Conservation (phyloP, 2,888 invertebrate genomes). For the Drosophila gaucha region DNA sequence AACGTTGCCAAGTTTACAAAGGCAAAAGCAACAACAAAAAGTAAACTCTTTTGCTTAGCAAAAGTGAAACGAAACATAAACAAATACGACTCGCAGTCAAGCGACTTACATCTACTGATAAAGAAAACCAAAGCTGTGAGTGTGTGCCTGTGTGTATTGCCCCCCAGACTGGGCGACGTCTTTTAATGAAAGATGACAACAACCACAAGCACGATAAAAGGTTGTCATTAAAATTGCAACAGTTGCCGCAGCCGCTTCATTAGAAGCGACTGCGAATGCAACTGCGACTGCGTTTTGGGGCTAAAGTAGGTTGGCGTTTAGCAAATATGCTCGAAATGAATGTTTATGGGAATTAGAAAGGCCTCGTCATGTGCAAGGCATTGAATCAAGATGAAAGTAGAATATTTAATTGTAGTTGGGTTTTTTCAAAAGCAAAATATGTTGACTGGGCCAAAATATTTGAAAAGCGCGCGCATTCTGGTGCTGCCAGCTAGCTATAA, state of each 20-base stretch:
- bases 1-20: conserved; percentile 39
- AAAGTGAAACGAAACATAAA: conserved; percentile 77
- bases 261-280: conserved; percentile 31
- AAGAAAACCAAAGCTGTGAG: conserved; percentile 59
- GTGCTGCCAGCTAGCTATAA: conserved; percentile 19
- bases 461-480: not conserved
- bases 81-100: conserved; percentile 62
- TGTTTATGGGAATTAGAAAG: conserved; percentile 29
- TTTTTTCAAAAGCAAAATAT: not conserved
- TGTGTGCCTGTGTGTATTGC: conserved; percentile 19
- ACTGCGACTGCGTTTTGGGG: conserved; percentile 29
- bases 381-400: conserved; percentile 80
- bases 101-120: conserved; percentile 81
- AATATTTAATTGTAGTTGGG: conserved; percentile 51
- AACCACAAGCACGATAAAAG: conserved; percentile 70
- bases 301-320: conserved; percentile 68
- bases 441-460: not conserved
- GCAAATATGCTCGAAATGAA: conserved; percentile 60
- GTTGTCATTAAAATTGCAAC: conserved; percentile 75
- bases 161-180: conserved; percentile 33
- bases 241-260: conserved; percentile 56
- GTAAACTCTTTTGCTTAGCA: conserved; percentile 67
- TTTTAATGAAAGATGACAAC: conserved; percentile 77
- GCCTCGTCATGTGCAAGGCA: conserved; percentile 43
- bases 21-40: conserved; percentile 44